Conservation (phyloP, 2,797 vertebrate species). For the Sebastes jordani region DNA sequence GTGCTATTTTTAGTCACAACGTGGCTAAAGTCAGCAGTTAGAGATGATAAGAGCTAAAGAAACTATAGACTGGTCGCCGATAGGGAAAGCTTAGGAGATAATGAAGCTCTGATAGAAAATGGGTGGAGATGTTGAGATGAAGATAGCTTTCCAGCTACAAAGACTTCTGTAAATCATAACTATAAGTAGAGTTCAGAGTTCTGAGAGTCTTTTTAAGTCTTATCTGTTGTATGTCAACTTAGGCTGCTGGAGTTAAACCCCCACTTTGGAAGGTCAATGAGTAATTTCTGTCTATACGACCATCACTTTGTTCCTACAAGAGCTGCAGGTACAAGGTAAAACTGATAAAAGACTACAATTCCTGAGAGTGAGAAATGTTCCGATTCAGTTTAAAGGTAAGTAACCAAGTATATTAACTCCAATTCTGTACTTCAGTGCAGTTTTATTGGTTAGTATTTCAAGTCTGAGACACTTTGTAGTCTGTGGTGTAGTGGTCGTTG, state of each 20-base stretch:
- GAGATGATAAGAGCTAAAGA: background rate
- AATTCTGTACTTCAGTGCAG: background rate
- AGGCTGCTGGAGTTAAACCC: background rate
- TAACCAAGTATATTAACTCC: background rate
- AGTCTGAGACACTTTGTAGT: background rate
- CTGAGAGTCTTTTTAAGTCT: background rate
- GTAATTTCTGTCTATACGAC: background rate
- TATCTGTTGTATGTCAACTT: conserved; percentile 3
- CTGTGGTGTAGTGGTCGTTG: background rate
- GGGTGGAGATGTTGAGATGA: background rate
- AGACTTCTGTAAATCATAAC: background rate
- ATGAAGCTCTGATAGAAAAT: accelerated
- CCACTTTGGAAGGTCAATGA: background rate
- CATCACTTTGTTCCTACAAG: background rate
- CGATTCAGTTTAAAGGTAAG: background rate
- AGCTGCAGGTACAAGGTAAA: background rate
- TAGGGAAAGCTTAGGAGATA: background rate
- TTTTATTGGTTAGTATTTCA: background rate
- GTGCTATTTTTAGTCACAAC: background rate
- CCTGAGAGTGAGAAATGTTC: background rate
- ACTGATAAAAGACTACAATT: background rate
- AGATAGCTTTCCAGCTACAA: background rate
- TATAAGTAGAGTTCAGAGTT: background rate
- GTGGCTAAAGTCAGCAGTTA: background rate
- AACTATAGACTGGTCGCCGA: background rate